Base-by-base conservation (phyloP, 2,888 invertebrate genomes). In the Diadegma fenestrale region DNA sequence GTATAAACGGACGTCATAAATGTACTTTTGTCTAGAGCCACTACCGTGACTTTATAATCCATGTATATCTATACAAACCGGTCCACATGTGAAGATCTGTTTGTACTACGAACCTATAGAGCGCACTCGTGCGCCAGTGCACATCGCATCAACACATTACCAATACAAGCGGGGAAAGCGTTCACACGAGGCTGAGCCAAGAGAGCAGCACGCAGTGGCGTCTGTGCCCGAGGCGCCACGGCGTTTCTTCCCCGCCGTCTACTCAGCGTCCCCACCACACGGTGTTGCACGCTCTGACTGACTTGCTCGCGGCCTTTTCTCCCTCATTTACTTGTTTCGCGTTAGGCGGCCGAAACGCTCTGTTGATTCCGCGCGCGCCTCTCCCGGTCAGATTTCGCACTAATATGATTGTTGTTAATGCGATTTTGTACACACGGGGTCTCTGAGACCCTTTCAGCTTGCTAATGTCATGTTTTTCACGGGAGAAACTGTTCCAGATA, bases 181-280 rank as follows among this genome's bases (percentile, higher is more conserved):
- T 71, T 72, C 82, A 64, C 84, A 69, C 66, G 71, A 37, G 71
- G 43, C 51, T 64, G 37, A 61, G 63, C 68, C 61, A 37, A 43
- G 19, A 64, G 51, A 45, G 76, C 83, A 63, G 63, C 79, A 61
- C 77, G 88, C 72, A 63, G 78, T 88, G 89, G 90, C 90, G 90
- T 90, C 90, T 89, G 88, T 87, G 90, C 90, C 89, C 83, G 88
- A 87, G 90, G 90, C 89, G 87, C 87, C 87, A 87, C 81, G 69
- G 86, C 82, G 63, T 86, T 86, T 80, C 80, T 80, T 66, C 80
- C 7, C 37, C 66, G 45, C 37, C 30, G 64, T 64, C 64, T 30
- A 33, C 81, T 51, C 69, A 22, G 19, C 66, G 6, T 22, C n/a
- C 61, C 73, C 14, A 14, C 41, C 63, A 17, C 54, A 19, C 71